Evolutionary conservation across 2,888 invertebrate species (phyloP).

Genomic region (Dilophus febrilis): DNA sequence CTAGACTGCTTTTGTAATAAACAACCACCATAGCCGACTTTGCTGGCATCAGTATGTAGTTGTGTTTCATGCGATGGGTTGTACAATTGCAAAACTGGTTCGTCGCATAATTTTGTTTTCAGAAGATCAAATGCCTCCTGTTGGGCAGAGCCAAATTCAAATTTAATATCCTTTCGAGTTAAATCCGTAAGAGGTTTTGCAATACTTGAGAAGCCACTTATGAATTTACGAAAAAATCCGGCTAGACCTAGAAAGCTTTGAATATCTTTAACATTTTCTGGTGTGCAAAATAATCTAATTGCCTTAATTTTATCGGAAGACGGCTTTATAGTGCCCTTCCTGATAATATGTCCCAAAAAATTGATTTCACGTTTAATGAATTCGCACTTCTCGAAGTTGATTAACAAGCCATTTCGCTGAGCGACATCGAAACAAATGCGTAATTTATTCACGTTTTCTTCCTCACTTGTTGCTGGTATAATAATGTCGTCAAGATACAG

Average conservation of each 20-base stretch:
- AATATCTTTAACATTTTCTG: conserved; percentile 11
- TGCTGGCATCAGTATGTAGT: neutral
- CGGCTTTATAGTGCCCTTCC: conserved; percentile 12
- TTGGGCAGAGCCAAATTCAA: neutral
- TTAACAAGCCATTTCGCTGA: conserved; percentile 9
- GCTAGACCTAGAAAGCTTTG: conserved; percentile 11
- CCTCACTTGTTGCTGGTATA: neutral
- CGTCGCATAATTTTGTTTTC: too few relatives aligned
- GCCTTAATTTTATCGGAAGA: conserved; percentile 11
- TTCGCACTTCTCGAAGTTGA: conserved; percentile 15
- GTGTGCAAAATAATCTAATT: conserved; percentile 9
- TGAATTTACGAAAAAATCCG: conserved; percentile 10
- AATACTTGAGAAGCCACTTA: conserved; percentile 7
- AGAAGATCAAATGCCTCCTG: neutral
- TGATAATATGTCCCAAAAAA: conserved; percentile 16
- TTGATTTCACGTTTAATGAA: conserved; percentile 14
- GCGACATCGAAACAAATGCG: neutral
- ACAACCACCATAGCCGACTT: neutral
- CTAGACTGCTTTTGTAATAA: neutral
- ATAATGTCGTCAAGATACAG: too few relatives aligned
- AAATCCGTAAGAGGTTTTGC: conserved; percentile 8
- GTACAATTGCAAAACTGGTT: neutral
- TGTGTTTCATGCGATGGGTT: neutral
- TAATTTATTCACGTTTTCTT: conserved; percentile 10
- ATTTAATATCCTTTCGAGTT: conserved; percentile 5